These are phyloP conservation scores for Anhinga rufa DNA, from an alignment of 2,113 vertebrate genomes.

Conservation along the genomic window DNA sequence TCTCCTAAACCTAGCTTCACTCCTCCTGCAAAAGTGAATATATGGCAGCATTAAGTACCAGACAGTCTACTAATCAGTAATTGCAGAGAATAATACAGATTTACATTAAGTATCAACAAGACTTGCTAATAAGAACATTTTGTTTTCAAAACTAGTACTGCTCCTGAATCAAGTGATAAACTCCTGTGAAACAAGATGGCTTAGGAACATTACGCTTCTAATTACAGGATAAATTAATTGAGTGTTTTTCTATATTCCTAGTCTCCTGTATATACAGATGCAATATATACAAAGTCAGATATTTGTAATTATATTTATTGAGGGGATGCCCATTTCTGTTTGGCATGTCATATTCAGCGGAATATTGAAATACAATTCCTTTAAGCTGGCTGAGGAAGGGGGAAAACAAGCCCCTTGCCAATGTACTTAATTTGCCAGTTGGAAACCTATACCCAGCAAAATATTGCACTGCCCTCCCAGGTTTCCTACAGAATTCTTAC, in stretches of 20 bases:
- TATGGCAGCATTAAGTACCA: background rate
- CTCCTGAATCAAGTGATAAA: background rate
- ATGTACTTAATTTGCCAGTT: background rate
- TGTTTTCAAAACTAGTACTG: background rate
- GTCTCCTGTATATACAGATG: background rate
- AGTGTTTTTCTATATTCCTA: background rate
- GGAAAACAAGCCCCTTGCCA: background rate
- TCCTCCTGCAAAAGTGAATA: conserved; percentile 80
- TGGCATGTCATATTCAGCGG: background rate
- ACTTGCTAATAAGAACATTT: background rate
- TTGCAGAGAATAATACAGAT: background rate
- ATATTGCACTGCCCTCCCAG: background rate
- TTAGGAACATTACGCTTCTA: background rate
- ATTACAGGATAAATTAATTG: too few relatives aligned
- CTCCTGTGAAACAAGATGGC: background rate
- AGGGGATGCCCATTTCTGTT: background rate
- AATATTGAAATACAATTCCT: background rate
- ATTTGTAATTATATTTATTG: background rate
- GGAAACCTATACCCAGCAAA: background rate
- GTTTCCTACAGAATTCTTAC: background rate
- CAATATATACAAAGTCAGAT: background rate
- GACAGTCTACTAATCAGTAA: background rate
- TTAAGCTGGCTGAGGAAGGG: background rate
- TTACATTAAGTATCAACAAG: background rate
- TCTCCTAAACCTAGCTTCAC: conserved; percentile 97